Percentiles rank a stretch among this genome's conserved stretches.
These are phyloP conservation scores for Zaprionus camerounensis DNA, from an alignment of 1,140 invertebrate species.

Conservation along the genomic window DNA sequence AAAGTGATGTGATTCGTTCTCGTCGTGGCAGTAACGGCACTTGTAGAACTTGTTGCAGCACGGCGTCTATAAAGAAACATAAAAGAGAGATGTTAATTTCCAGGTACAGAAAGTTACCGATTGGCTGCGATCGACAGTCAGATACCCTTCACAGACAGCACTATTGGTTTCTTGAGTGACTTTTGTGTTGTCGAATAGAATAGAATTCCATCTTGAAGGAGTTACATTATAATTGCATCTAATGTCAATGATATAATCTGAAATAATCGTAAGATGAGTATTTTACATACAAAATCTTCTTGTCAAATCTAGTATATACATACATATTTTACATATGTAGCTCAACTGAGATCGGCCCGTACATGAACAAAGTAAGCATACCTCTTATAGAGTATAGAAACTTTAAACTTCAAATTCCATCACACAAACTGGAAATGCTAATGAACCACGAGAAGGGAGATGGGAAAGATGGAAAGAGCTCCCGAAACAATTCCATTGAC, in stretches of 20 bases:
- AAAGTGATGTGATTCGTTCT: conserved; percentile 92
- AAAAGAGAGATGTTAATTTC: conserved; percentile 3
- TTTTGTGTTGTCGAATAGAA: not conserved
- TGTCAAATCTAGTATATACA: too few relatives aligned
- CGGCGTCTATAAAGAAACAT: conserved; percentile 87
- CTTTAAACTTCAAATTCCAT: conserved; percentile 1
- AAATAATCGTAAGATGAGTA: too few relatives aligned
- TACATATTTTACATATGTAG: too few relatives aligned
- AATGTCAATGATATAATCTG: too few relatives aligned
- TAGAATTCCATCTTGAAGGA: too few relatives aligned
- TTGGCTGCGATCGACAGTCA: not conserved
- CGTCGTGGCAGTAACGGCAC: conserved; percentile 95
- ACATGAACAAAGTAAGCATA: not conserved
- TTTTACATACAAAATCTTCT: too few relatives aligned
- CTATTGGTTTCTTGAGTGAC: not conserved
- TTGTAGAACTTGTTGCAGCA: conserved; percentile 95
- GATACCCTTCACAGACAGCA: not conserved
- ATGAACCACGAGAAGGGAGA: conserved; percentile 11
- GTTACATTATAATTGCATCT: too few relatives aligned
- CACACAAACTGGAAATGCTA: conserved; percentile 47
- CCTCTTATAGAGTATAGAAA: not conserved
- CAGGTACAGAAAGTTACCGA: not conserved
- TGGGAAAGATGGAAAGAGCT: not conserved
- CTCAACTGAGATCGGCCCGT: too few relatives aligned
- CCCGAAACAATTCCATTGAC: conserved; percentile 19